Evolutionary conservation across 2,113 vertebrate species (phyloP).

Genomic region (Hirundichthys speculiger): DNA sequence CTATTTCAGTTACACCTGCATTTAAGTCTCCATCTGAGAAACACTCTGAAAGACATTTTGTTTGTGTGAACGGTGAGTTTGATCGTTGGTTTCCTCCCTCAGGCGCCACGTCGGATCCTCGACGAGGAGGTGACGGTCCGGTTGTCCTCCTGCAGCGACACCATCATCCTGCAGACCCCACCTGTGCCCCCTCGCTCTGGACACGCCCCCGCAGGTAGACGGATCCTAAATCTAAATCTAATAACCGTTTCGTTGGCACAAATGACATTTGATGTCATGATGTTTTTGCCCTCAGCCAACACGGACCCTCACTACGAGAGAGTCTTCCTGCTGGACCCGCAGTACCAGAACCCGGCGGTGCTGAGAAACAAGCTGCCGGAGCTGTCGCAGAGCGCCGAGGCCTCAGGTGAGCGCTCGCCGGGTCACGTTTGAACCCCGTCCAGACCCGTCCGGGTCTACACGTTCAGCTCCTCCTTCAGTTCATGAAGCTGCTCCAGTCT

Average conservation of each 20-base stretch:
- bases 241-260: too few species aligned
- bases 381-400: constrained; percentile 89
- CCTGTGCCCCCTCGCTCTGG: constrained; percentile 77
- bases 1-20: too few species aligned
- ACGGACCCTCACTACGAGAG: constrained; percentile 89
- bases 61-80: too few species aligned
- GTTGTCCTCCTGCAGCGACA: constrained; percentile 90
- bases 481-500: constrained; percentile 9
- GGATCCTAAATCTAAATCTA: too few species aligned
- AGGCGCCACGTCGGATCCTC: constrained; percentile 90
- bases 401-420: constrained; percentile 80
- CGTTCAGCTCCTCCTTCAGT: not conserved
- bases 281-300: constrained; percentile 19
- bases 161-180: constrained; percentile 85
- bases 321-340: constrained; percentile 88
- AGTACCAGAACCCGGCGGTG: constrained; percentile 87
- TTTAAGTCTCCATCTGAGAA: too few species aligned
- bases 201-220: constrained; percentile 48
- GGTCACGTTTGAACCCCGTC: not conserved
- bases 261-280: not conserved
- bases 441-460: not conserved
- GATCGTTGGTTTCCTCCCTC: not conserved
- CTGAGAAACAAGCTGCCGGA: constrained; percentile 88
- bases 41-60: too few species aligned
- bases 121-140: constrained; percentile 89